Evolutionary conservation across 2,797 vertebrate genomes (phyloP).

Genomic region (Danio jaintianensis): DNA sequence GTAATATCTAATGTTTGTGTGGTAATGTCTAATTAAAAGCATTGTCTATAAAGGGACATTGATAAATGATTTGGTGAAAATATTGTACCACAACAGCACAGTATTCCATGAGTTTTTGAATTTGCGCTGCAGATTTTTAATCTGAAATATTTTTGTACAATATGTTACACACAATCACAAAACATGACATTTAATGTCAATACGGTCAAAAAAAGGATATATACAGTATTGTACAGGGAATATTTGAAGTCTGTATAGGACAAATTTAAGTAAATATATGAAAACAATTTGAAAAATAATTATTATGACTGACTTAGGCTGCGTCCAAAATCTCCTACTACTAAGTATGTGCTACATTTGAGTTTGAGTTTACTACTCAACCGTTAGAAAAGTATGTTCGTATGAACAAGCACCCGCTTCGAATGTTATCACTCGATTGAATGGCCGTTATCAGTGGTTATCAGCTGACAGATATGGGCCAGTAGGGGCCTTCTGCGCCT

Average conservation of each 20-base stretch:
- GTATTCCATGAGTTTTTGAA: neutral
- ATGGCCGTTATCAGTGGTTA: no score
- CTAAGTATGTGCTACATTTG: no score
- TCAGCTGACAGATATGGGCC: no score
- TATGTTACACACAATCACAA: neutral
- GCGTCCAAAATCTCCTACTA: no score
- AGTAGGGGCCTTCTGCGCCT: no score
- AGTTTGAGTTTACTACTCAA: no score
- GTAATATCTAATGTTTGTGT: no score
- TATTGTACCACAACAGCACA: constrained; percentile 1
- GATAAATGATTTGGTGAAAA: neutral
- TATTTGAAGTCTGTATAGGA: neutral
- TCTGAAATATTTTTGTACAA: neutral
- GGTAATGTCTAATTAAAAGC: neutral
- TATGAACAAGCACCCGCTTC: no score
- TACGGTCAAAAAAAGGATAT: neutral
- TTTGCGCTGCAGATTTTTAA: neutral
- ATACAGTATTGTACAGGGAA: neutral
- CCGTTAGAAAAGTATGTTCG: no score
- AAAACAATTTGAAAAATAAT: neutral
- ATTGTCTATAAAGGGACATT: neutral
- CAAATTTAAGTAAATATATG: neutral
- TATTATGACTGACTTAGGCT: no score
- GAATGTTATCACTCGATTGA: no score
- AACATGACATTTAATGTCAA: neutral